Evolutionary conservation across 2,113 vertebrate species (phyloP), one percentile per base, ranked within the genome.

Genomic region (Patagioenas fasciata): DNA sequence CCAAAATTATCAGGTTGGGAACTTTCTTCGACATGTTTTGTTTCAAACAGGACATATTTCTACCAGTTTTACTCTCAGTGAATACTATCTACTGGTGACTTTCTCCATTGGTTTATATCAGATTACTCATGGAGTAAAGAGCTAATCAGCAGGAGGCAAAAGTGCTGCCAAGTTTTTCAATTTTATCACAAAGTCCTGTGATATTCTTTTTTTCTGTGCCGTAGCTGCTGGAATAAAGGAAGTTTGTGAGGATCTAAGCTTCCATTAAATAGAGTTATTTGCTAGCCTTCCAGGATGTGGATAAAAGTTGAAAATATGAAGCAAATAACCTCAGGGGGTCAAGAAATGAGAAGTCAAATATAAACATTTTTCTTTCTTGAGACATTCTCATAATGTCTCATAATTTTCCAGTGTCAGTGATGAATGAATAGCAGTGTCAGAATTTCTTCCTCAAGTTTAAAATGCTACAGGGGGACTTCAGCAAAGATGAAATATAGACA

Each of bases 351-450:
- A 89, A 88, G 50, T 53, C 53, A 84, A 91, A 94, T 57, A 67
- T 56, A 95, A 96, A 95, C 65, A 85, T 88, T 96, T 95, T 90
- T 92, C 82, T 95, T 96, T 97, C 88, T 78, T 64, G 64, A 91
- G 60, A 64, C 71, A 48, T 44, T 90, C 75, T 91, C 29, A 36
- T 79, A 72, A 90, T 88, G 62, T 60, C 80, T 94, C 72, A 61
- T 86, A n/a, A 61, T 92, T 95, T 95, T 91, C 32, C 73, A 38
- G 14, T 61, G 77, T 69, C 83, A 75, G 29, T 84, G 77, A 91
- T 92, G 48, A 92, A 91, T 94, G 57, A 85, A 78, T 26, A 77
- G 19, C 13, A 18, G 67, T 29, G 48, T 75, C 69, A 91, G 44
- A 75, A 65, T 79, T 78, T 89, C 70, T 89, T 94, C 57, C 40